Evolutionary conservation across 2,113 vertebrate genomes (phyloP).

Genomic region (Otis tarda): DNA sequence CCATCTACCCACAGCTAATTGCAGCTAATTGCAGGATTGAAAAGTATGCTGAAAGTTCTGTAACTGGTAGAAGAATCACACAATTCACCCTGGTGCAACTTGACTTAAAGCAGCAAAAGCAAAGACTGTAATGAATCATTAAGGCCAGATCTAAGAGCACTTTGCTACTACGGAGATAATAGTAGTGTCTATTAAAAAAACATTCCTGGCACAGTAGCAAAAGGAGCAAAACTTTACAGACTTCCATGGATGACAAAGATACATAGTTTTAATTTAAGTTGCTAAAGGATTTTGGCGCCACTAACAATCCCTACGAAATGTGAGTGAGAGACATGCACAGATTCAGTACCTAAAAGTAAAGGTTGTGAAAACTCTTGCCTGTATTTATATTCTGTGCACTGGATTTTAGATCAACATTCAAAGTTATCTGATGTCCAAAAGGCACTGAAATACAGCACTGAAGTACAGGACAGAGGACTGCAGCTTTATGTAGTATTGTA

Average conservation of each 20-base stretch:
- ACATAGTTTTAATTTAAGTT: not conserved
- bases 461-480: not conserved
- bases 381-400: not conserved
- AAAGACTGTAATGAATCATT: not conserved
- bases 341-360: not conserved
- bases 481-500: not conserved
- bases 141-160: not conserved
- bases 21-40: not conserved
- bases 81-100: not conserved
- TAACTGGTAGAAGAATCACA: not conserved
- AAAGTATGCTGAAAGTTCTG: not conserved
- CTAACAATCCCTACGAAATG: not conserved
- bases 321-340: not conserved
- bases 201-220: not conserved
- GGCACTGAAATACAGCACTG: not conserved
- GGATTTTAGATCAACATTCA: slow-evolving; percentile 45
- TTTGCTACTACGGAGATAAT: not conserved
- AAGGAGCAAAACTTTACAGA: not conserved
- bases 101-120: not conserved
- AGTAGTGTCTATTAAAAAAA: not conserved
- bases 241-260: not conserved
- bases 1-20: not conserved
- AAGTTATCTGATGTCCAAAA: not conserved
- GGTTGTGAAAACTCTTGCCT: not conserved
- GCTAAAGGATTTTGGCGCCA: not conserved